Evolutionary conservation across 2,797 vertebrate genomes (phyloP), one percentile per base, ranked within the genome.

Genomic region (Dicrostonyx torquatus): DNA sequence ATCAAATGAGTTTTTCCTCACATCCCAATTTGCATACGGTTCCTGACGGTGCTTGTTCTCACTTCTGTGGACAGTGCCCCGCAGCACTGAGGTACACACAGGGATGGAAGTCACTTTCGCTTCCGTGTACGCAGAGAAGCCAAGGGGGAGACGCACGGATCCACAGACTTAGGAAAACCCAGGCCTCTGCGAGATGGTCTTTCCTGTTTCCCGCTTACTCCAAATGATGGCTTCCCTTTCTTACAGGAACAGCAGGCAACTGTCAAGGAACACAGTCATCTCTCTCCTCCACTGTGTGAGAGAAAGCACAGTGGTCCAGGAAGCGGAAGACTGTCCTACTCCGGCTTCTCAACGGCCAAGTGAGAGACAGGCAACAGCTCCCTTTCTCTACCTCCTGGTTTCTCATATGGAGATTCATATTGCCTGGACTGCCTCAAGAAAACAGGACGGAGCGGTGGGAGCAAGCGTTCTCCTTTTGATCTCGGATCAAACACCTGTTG

Each of bases 1-100:
- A 92, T 89, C 89, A 84, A 92, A 95, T 89, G 95, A 87, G 90
- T 92, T 94, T 95, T 95, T 89, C 89, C 84, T 89, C 96, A 53
- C 87, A 66, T 77, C 40, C n/a, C 43, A 26, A 95, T 97, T 91
- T 95, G 89, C 95, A 87, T 92, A 75, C 76, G 40, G 92, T 87
- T 91, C 85, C 95, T 94, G 84, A 68, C 2, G 55, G 87, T 29
- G 72, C 92, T 45, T 1, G 55, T 53, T 8, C 83, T 87, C 17
- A 1, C 4, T 26, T 60, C 70, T 68, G 58, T 62, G 3, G 20
- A 55, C 1, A 43, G 76, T 53, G 60, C 89, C 89, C 93, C 76
- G 48, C 83, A n/a, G 91, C 7, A 45, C 6, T 45, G 83, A 88
- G 55, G 58, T 77, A 48, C 64, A 8, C 0, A n/a, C 58, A 68